phyloP scores from a whole-genome alignment of 2,888 invertebrate species.

The Ormyrus nitidulus region DNA sequence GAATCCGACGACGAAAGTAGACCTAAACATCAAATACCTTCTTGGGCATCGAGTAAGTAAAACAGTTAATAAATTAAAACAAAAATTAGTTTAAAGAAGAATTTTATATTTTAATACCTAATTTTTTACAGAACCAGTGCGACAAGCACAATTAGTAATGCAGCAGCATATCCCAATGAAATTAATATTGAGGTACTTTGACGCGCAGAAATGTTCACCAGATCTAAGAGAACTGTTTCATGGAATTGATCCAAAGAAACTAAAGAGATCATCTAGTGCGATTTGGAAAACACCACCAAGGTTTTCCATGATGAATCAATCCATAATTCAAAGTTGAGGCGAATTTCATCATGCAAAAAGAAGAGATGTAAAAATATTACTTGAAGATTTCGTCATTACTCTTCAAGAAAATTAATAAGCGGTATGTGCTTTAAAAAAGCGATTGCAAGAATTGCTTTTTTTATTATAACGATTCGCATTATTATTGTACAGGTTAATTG shows the following conservation, averaged over 20 bases:
- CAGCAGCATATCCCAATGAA: slow-evolving; percentile 75
- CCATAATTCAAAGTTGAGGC: slow-evolving; percentile 46
- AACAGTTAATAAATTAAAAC: slow-evolving; percentile 25
- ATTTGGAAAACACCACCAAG: slow-evolving; percentile 85
- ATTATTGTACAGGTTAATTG: slow-evolving; percentile 47
- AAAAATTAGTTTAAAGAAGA: slow-evolving; percentile 1
- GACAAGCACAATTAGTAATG: slow-evolving; percentile 74
- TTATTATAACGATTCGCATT: slow-evolving; percentile 17
- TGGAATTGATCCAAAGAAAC: slow-evolving; percentile 79
- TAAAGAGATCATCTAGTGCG: slow-evolving; percentile 85
- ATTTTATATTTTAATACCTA: slow-evolving; percentile 30
- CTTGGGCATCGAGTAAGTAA: slow-evolving; percentile 69
- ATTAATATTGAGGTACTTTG: slow-evolving; percentile 80
- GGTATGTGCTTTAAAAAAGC: slow-evolving; percentile 39
- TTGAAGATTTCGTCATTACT: slow-evolving; percentile 20
- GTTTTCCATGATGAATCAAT: slow-evolving; percentile 77
- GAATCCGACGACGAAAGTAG: slow-evolving; percentile 69
- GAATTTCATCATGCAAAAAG: slow-evolving; percentile 7
- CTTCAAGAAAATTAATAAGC: slow-evolving; percentile 19
- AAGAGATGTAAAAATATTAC: slow-evolving; percentile 10
- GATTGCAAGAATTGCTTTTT: slow-evolving; percentile 19
- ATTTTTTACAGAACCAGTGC: slow-evolving; percentile 73
- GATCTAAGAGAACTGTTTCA: slow-evolving; percentile 84
- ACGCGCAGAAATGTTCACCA: slow-evolving; percentile 76
- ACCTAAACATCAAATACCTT: slow-evolving; percentile 70